phyloP scores from a whole-genome alignment of 2,113 vertebrate species.

The Xenopus laevis region DNA sequence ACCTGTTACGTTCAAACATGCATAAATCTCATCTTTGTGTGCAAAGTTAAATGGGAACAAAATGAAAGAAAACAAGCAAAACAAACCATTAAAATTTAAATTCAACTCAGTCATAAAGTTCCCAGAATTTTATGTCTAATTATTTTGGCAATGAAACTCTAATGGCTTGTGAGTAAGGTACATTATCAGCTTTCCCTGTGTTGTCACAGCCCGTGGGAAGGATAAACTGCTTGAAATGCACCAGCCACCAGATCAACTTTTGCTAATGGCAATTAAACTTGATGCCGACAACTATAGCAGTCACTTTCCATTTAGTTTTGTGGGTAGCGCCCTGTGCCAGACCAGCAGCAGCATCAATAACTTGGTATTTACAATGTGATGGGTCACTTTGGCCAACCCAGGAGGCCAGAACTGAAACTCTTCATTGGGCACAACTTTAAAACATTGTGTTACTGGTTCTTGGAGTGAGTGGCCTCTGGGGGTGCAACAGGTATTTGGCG shows the following conservation, averaged over 20 bases:
- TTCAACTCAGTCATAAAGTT: background rate
- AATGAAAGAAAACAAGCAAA: background rate
- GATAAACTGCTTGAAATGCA: constrained; percentile 5
- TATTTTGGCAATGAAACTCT: no score
- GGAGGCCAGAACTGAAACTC: constrained; percentile 4
- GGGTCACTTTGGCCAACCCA: constrained; percentile 7
- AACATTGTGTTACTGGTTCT: constrained; percentile 1
- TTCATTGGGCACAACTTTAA: background rate
- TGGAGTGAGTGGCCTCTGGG: constrained; percentile 21
- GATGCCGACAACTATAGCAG: constrained; percentile 31
- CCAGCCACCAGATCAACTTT: constrained; percentile 12
- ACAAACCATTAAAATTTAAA: constrained; percentile 16
- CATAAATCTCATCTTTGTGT: no score
- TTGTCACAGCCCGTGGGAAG: constrained; percentile 21
- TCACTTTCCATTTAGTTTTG: constrained; percentile 37
- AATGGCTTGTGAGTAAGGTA: background rate
- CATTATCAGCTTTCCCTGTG: background rate
- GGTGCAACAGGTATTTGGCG: constrained; percentile 10
- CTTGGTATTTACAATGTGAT: constrained; percentile 18
- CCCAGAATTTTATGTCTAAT: no score
- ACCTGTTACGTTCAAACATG: no score
- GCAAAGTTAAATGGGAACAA: no score
- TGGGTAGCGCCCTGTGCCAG: constrained; percentile 16
- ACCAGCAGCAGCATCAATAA: constrained; percentile 19
- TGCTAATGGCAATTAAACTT: constrained; percentile 36